A percentile compares a stretch with the other conserved stretches of the same genome.
Evolutionary conservation across 1,140 invertebrate species (phyloP).

Genomic region (Gryon sp.): DNA sequence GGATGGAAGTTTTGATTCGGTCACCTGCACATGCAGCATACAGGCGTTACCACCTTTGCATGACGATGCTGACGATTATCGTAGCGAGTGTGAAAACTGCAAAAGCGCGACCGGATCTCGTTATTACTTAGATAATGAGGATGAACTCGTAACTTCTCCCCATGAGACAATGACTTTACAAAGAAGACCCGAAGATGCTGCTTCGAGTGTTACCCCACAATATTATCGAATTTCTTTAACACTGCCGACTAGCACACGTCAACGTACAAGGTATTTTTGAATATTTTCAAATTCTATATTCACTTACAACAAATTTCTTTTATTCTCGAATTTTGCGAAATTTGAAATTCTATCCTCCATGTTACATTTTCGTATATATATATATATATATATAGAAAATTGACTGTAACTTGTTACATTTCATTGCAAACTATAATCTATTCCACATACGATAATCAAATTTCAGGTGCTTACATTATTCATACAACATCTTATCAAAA

Average conservation of each 20-base stretch:
- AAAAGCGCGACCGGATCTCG: conserved; percentile 85
- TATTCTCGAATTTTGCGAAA: background rate
- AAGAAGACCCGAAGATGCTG: conserved; percentile 80
- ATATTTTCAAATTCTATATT: too few relatives aligned
- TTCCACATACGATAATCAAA: conserved; percentile 14
- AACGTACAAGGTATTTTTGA: conserved; percentile 78
- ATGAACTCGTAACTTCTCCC: conserved; percentile 79
- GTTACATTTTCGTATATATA: too few relatives aligned
- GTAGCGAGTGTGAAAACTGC: conserved; percentile 91
- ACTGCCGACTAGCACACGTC: conserved; percentile 84
- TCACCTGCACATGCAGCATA: conserved; percentile 76
- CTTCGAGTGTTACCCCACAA: conserved; percentile 74
- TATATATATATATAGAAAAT: too few relatives aligned
- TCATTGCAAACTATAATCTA: conserved; percentile 4
- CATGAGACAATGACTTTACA: conserved; percentile 87
- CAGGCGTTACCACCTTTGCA: conserved; percentile 76
- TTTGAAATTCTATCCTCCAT: too few relatives aligned
- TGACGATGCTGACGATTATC: conserved; percentile 86
- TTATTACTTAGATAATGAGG: conserved; percentile 83
- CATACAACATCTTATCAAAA: conserved; percentile 41
- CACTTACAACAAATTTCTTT: conserved; percentile 23
- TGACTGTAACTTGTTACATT: conserved; percentile 23
- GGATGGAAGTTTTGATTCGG: conserved; percentile 77
- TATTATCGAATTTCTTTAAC: conserved; percentile 85
- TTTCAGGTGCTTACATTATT: conserved; percentile 33